phyloP scores from a whole-genome alignment of 2,113 vertebrate genomes.

The Indicator maculatus region DNA sequence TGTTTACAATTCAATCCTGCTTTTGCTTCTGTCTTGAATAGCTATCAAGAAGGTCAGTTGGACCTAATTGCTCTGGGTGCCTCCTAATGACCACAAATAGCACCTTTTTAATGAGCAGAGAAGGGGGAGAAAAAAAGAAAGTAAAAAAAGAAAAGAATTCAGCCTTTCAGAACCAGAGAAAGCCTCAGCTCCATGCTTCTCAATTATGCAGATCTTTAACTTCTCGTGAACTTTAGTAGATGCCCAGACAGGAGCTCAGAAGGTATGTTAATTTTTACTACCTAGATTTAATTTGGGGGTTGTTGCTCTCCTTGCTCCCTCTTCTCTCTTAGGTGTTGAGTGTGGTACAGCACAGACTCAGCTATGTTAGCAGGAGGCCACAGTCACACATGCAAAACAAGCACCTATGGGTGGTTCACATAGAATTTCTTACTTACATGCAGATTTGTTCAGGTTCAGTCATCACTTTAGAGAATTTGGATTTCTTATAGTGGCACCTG shows the following conservation, averaged over 20 bases:
- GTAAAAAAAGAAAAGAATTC: constrained; percentile 33
- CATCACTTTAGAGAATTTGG: neutral
- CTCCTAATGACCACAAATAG: constrained; percentile 79
- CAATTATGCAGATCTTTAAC: neutral
- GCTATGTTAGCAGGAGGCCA: neutral
- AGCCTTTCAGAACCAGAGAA: constrained; percentile 48
- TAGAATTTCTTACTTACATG: neutral
- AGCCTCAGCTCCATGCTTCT: neutral
- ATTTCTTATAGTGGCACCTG: neutral
- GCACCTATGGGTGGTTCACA: neutral
- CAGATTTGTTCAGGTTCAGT: neutral
- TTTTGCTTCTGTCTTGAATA: constrained; percentile 84
- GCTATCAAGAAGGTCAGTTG: constrained; percentile 79
- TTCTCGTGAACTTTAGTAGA: constrained; percentile 29
- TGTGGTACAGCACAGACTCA: neutral
- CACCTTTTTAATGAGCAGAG: constrained; percentile 67
- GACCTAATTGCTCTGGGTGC: constrained; percentile 81
- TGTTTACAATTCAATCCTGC: constrained; percentile 75
- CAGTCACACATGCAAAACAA: neutral
- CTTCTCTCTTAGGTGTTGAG: neutral
- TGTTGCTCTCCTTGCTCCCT: neutral
- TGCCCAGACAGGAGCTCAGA: neutral
- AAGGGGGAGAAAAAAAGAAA: constrained; percentile 23
- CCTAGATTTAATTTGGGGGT: neutral
- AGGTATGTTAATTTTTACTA: neutral